Evolutionary conservation across 2,888 invertebrate species (phyloP), one percentile per base, ranked within the genome.

Genomic region (Rapana venosa): DNA sequence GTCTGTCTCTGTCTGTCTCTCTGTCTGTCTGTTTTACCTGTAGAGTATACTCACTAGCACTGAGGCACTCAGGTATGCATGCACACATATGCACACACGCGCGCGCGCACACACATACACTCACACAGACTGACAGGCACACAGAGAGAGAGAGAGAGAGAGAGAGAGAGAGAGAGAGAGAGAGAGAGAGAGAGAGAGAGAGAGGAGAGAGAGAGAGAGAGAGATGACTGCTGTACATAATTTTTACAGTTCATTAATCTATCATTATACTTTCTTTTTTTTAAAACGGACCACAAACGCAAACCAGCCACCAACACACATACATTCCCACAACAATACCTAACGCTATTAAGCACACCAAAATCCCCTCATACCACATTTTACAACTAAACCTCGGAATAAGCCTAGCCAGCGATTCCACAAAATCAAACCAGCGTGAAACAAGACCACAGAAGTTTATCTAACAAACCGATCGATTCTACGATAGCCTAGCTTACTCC

Each of bases 51-150:
- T 66, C 26, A 66, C 66, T 26, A 66, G 4, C 77, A 77, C 77
- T 26, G 4, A 77, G 13, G n/a, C 77, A 77, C 77, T 4, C 77
- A 77, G 4, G n/a, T n/a, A 77, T n/a, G n/a, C 77, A 77, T n/a
- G n/a, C 77, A 77, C 83, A 83, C 6, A 13, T 5, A 4, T 11
- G 35, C 79, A 79, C 79, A 79, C 79, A 32, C 79, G 13, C 32
- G 35, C 79, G 35, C 79, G 35, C 79, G 35, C 79, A 79, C 79
- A 79, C 79, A 35, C 79, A 79, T 15, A 79, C 79, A 79, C 79
- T 35, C 79, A 79, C 79, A 79, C 79, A 79, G 35, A 79, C 79
- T 35, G 35, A 79, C 79, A 79, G 35, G 32, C 79, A 79, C 79
- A 79, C 79, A 47, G 47, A 47, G 47, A 47, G 47, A 47, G 47